Evolutionary conservation across 2,113 vertebrate species (phyloP), one percentile per base, ranked within the genome.

Genomic region (Serilophus lunatus): DNA sequence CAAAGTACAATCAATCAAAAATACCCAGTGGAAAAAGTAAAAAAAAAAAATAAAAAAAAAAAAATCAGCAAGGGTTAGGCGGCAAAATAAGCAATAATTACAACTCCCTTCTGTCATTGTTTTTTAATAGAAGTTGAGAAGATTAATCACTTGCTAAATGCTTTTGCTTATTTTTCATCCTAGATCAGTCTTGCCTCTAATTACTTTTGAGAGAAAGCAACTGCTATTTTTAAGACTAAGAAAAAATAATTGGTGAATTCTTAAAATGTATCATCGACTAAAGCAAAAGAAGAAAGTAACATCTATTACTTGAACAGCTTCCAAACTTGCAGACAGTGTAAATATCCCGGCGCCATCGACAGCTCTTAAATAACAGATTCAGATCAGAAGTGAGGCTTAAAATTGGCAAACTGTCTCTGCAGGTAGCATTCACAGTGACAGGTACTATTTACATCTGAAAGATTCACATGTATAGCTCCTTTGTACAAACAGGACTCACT

Each of bases 151-250:
- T 85, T 79, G 31, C 65, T 82, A 86, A 49, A 78, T 31, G 24
- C 24, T 88, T 45, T 33, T 69, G 61, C 45, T 76, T 95, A 68
- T 82, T 94, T 81, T 91, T 96, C 90, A 93, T 84, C 69, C 3
- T 36, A 86, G 50, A 68, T 75, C 71, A 92, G 82, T 78, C 92
- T 96, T 88, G 88, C 51, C 49, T 93, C 63, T 94, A 92, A 95
- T 94, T 90, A 93, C 83, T 95, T 96, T 86, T 53, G n/a, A 88
- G 86, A 92, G 54, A 92, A 93, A 91, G 53, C 56, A 68, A 83
- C 53, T 83, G 56, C 86, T 88, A 45, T 78, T 90, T 61, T 81
- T 76, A 69, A 93, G 82, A 86, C 94, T 90, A 90, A 54, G 74
- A 82, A 68, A 49, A 22, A 68, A 23, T 71, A 94, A 71, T 31